These are phyloP conservation scores for Amphiura filiformis DNA, from an alignment of 35 echinoderm and acorn worm species.

Conservation along the genomic window DNA sequence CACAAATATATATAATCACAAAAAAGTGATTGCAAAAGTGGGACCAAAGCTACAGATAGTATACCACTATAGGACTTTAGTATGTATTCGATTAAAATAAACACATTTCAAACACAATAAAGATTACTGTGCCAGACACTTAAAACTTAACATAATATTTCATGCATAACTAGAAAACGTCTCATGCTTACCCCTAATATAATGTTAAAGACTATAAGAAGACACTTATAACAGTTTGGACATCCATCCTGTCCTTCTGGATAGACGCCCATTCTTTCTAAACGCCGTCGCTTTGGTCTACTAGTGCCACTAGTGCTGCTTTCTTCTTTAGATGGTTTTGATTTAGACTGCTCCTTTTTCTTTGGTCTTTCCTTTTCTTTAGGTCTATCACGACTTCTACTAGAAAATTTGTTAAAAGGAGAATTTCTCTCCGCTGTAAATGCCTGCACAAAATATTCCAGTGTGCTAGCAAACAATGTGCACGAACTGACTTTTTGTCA, in stretches of 20 bases:
- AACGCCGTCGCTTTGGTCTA: background rate
- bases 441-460: conserved; percentile 7
- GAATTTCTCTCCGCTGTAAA: background rate
- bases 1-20: too few relatives aligned
- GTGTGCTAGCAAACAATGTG: background rate
- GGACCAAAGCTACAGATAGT: too few relatives aligned
- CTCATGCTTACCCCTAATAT: background rate
- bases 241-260: background rate
- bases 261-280: background rate
- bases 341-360: background rate
- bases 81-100: too few relatives aligned
- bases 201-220: background rate
- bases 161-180: too few relatives aligned
- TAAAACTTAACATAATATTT: too few relatives aligned
- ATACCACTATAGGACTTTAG: too few relatives aligned
- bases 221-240: conserved; percentile 1
- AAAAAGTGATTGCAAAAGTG: too few relatives aligned
- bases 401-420: background rate
- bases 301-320: background rate
- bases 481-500: background rate
- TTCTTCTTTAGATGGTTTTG: background rate
- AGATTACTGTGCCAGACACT: too few relatives aligned
- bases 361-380: background rate
- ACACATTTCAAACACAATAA: too few relatives aligned
- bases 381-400: background rate